Base-by-base conservation (phyloP, 1,140 invertebrate genomes). In the Hestina assimilis region DNA sequence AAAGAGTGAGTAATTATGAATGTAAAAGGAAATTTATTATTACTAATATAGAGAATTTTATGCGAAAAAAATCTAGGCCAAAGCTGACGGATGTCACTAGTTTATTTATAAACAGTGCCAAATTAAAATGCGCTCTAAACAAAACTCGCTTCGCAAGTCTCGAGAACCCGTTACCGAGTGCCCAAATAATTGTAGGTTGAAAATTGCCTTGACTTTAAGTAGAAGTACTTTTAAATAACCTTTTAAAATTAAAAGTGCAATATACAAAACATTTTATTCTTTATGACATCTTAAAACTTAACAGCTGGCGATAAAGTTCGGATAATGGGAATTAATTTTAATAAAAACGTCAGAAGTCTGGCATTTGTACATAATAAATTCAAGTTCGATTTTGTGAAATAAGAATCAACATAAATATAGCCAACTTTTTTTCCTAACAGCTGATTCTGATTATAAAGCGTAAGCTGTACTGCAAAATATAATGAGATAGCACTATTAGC, bases 151-250 rank as follows among this genome's bases (percentile, higher is more conserved):
- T 9, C 15, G 31, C 42, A 35, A 43, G 53, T 47, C 53, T 47
- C 20, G 40, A 40, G 3, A 24, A 47, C 53, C n/a, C 53, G 53
- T 56, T 56, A 47, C 20, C 15, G 15, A 47, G 41, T 28, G 53
- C 19, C 43, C 53, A 56, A 45, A 29, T 28, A 41, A 19, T 56
- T 56, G 53, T 47, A 56, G 53, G 43, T 47, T 46, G 47, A 20
- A 26, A 17, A 15, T 31, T 35, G 31, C 43, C 31, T 55, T 38
- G 43, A 41, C 43, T 41, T 46, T 40, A 46, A 40, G 53, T 47
- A 33, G n/a, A n/a, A n/a, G 28, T 24, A 47, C 53, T 15, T 14
- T 56, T 40, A 14, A 47, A 56, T 29, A 43, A 31, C 53, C 53
- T 56, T 56, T 33, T 56, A 46, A 23, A 28, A 26, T 33, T 28